Percentiles rank a stretch among this genome's conserved stretches.
Evolutionary conservation across 2,113 vertebrate genomes (phyloP).

Genomic region (mouse (Mus musculus)): DNA sequence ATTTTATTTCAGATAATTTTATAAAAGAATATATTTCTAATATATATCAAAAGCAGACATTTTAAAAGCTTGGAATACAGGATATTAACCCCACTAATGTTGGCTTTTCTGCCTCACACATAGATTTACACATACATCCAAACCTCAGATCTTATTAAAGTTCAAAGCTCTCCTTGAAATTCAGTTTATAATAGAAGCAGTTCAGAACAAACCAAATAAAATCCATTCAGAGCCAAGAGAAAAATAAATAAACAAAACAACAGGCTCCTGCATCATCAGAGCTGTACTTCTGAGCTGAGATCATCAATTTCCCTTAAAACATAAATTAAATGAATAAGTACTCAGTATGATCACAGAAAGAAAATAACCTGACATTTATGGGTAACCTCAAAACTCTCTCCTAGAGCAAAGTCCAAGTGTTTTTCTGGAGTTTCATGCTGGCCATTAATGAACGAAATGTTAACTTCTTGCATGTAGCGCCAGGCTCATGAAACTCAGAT

Average conservation of each 20-base stretch:
- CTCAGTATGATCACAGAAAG: constrained; percentile 29
- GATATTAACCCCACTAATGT: neutral
- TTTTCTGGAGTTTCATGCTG: neutral
- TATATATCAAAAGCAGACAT: neutral
- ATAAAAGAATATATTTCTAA: neutral
- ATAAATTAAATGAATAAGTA: constrained; percentile 71
- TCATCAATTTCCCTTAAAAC: constrained; percentile 68
- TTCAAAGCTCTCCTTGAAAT: constrained; percentile 64
- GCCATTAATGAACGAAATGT: neutral
- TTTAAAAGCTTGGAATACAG: neutral
- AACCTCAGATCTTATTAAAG: neutral
- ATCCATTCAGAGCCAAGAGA: constrained; percentile 46
- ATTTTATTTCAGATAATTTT: constrained; percentile 37
- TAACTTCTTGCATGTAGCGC: neutral
- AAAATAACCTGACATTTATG: constrained; percentile 34
- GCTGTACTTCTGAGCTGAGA: constrained; percentile 68
- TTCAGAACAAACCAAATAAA: constrained; percentile 60
- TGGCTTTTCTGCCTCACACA: neutral
- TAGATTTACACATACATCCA: neutral
- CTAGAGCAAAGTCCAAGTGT: neutral
- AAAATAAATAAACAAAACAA: constrained; percentile 70
- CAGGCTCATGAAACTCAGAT: neutral
- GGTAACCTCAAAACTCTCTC: constrained; percentile 18
- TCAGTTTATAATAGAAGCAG: constrained; percentile 41
- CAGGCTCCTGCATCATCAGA: constrained; percentile 59